phyloP scores from a whole-genome alignment of 2,113 vertebrate species.

The Cygnus atratus region DNA sequence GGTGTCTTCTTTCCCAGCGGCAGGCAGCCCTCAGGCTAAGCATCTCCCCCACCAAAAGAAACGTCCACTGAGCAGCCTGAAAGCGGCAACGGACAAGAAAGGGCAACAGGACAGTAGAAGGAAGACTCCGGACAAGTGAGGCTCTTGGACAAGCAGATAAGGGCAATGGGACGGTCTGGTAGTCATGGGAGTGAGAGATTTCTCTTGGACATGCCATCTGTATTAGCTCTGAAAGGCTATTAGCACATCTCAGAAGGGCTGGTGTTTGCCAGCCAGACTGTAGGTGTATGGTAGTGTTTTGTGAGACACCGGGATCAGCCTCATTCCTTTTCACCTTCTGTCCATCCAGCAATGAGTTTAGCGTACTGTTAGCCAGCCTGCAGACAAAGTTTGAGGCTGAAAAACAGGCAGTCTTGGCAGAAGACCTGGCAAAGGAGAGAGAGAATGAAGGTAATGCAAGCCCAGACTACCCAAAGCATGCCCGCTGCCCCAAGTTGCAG shows the following conservation, averaged over 20 bases:
- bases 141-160: neutral
- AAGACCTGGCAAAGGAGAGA: neutral
- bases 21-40: neutral
- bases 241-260: neutral
- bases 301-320: neutral
- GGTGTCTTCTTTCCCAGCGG: neutral
- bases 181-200: neutral
- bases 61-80: neutral
- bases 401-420: neutral
- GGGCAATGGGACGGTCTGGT: neutral
- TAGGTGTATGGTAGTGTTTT: neutral
- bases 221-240: neutral
- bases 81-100: neutral
- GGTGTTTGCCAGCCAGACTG: neutral
- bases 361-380: neutral
- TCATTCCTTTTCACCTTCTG: neutral
- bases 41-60: neutral
- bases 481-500: neutral
- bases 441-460: neutral
- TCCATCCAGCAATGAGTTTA: neutral
- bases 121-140: neutral
- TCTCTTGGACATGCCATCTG: neutral
- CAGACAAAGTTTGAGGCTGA: neutral
- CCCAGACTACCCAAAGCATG: neutral
- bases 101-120: neutral